These are phyloP conservation scores for Pectinophora gossypiella DNA, from an alignment of 1,140 invertebrate species.

Conservation along the genomic window DNA sequence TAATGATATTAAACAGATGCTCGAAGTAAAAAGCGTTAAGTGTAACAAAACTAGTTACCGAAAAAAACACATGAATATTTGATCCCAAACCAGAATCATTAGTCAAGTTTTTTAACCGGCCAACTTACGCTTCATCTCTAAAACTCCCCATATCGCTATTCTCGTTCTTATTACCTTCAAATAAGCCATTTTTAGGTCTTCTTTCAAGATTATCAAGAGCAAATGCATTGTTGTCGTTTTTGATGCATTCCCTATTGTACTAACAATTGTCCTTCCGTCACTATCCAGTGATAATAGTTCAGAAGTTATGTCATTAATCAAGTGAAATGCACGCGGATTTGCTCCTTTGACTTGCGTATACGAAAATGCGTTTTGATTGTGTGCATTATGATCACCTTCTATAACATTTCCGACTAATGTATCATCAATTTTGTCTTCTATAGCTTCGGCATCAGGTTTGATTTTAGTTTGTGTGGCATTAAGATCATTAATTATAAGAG, in stretches of 20 bases:
- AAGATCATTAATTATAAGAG: slow-evolving; percentile 54
- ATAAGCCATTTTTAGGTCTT: slow-evolving; percentile 6
- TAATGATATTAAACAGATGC: slow-evolving; percentile 60
- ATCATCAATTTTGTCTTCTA: slow-evolving; percentile 23
- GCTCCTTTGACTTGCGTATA: slow-evolving; percentile 48
- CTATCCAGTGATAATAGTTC: slow-evolving; percentile 51
- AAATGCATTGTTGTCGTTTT: slow-evolving; percentile 19
- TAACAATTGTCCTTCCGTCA: slow-evolving; percentile 53
- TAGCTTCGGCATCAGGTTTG: slow-evolving; percentile 14
- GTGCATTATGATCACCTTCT: slow-evolving; percentile 44
- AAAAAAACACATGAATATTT: slow-evolving; percentile 70
- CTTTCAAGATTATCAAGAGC: neutral
- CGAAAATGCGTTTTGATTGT: slow-evolving; percentile 60
- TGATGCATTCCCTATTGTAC: slow-evolving; percentile 40
- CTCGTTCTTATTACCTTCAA: slow-evolving; percentile 22
- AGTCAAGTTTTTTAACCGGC: slow-evolving; percentile 64
- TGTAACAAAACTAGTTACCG: slow-evolving; percentile 63
- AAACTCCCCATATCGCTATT: slow-evolving; percentile 4
- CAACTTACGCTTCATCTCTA: neutral
- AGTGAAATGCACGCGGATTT: slow-evolving; percentile 54
- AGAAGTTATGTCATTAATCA: slow-evolving; percentile 66
- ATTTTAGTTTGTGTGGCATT: slow-evolving; percentile 14
- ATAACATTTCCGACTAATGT: slow-evolving; percentile 32
- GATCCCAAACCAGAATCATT: slow-evolving; percentile 71
- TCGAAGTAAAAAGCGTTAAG: slow-evolving; percentile 63